phyloP scores from a whole-genome alignment of 2,797 vertebrate genomes.

The Tapera naevia region DNA sequence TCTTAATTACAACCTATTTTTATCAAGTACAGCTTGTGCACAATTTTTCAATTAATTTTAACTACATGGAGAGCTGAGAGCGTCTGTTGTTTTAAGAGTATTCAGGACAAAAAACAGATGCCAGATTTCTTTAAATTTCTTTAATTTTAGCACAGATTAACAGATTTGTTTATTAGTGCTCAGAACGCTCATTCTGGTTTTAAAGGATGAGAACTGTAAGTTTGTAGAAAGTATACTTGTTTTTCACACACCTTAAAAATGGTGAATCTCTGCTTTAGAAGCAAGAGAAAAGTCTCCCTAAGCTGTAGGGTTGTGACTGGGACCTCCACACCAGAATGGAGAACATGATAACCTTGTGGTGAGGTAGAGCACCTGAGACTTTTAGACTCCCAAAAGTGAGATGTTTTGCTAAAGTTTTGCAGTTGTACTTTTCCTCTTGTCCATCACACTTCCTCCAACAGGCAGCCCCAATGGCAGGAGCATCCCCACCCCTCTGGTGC shows the following conservation, averaged over 20 bases:
- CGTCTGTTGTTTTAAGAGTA: slow-evolving; percentile 30
- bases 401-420: background rate
- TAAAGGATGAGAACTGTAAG: background rate
- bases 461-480: background rate
- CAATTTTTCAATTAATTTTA: slow-evolving; percentile 33
- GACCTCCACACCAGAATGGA: background rate
- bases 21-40: background rate
- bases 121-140: slow-evolving; percentile 36
- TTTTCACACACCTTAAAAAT: background rate
- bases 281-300: background rate
- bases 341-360: background rate
- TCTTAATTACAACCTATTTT: slow-evolving; percentile 21
- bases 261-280: background rate
- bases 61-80: background rate
- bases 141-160: slow-evolving; percentile 40
- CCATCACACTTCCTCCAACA: background rate
- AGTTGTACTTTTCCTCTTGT: background rate
- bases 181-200: background rate
- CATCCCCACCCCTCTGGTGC: background rate
- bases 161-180: slow-evolving; percentile 27
- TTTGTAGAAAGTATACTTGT: background rate
- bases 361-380: background rate
- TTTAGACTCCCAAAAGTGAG: background rate
- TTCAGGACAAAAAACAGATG: slow-evolving; percentile 43
- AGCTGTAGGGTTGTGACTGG: background rate